Evolutionary conservation across 2,888 invertebrate species (phyloP), one percentile per base, ranked within the genome.

Genomic region (Girardia tigrina): DNA sequence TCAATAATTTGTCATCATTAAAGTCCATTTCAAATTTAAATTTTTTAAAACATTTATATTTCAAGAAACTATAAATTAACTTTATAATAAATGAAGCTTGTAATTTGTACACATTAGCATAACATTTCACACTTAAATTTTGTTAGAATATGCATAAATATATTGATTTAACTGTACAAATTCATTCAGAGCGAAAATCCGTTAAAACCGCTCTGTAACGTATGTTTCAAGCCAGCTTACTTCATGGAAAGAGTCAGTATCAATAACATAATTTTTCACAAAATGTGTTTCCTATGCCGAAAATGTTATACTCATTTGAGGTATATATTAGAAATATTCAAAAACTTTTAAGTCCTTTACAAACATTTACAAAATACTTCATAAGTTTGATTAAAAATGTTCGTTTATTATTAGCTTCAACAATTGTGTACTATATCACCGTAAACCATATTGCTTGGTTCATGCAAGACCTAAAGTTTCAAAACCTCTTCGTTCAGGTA

Each of bases 161-260:
- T n/a, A n/a, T n/a, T n/a, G n/a, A n/a, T n/a, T n/a, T 56, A 56
- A 12, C 4, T 56, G n/a, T 56, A n/a, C 4, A 8, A 56, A 56
- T 56, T 8, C 23, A 6, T 56, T 8, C n/a, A 56, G 56, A 56
- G 56, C 23, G 56, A 56, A 56, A 56, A 56, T 56, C 56, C 56
- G 4, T 16, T 56, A 56, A 56, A 56, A 56, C 56, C 56, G 4
- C 56, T 56, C 4, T 56, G 56, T 23, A 56, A 56, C 23, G 56
- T 56, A 20, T 56, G 56, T 23, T 56, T 8, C n/a, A 56, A 56
- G n/a, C 56, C 56, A 4, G 56, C 56, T 2, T 56, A 56, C 23
- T 56, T 56, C n/a, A 56, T 56, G 56, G 56, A 56, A 56, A 56
- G 56, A 56, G 23, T 56, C n/a, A 56, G 56, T 56, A 56, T 56